Conservation (phyloP, 2,113 vertebrate species). For the Axis porcinus region DNA sequence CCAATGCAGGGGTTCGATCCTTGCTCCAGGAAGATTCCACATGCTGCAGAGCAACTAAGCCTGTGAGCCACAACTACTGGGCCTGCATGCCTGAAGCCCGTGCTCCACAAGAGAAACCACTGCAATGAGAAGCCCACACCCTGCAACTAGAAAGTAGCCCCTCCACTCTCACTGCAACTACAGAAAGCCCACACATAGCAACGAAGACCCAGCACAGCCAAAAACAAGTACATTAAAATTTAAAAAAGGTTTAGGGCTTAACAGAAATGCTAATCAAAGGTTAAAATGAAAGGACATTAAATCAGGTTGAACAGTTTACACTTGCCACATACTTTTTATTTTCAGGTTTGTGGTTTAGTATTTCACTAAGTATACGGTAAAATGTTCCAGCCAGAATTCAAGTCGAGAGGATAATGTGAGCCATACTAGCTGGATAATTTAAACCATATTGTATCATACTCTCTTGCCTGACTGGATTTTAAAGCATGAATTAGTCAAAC, state of each 20-base stretch:
- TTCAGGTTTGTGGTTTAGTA: background rate
- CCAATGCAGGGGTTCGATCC: background rate
- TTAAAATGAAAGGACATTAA: background rate
- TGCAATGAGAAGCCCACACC: background rate
- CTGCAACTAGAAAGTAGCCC: background rate
- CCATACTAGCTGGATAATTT: background rate
- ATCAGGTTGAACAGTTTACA: background rate
- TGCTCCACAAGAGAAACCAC: background rate
- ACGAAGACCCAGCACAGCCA: background rate
- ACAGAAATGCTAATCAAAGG: constrained; percentile 19
- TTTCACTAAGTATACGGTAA: background rate
- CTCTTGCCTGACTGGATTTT: background rate
- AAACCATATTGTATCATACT: background rate
- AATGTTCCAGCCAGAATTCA: constrained; percentile 8
- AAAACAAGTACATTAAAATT: background rate
- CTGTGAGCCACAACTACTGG: background rate
- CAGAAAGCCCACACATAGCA: background rate
- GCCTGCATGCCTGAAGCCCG: background rate
- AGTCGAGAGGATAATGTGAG: background rate
- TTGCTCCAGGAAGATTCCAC: background rate
- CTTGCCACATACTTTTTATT: background rate
- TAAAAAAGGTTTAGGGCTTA: background rate
- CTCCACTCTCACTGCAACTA: background rate
- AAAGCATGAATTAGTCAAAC: background rate
- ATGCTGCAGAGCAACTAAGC: background rate